A percentile compares a stretch with the other conserved stretches of the same genome.
phyloP scores from a whole-genome alignment of 2,888 invertebrate species.

The Incurvaria masculella region DNA sequence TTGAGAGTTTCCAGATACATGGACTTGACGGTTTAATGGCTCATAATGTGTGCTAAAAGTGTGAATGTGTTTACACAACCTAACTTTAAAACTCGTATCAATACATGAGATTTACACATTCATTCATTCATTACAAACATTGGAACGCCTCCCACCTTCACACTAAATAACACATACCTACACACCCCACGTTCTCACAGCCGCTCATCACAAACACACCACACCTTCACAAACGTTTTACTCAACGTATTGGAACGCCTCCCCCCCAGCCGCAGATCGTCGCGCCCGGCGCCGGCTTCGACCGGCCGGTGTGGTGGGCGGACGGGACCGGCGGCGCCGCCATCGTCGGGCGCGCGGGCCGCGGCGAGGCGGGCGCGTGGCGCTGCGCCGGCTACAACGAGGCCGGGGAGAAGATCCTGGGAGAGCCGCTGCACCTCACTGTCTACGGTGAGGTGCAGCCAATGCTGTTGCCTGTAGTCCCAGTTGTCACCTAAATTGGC shows the following conservation, averaged over 20 bases:
- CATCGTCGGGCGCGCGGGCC: conserved; percentile 37
- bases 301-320: conserved; percentile 27
- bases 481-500: too few species aligned
- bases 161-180: background rate
- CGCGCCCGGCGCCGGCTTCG: conserved; percentile 16
- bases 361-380: conserved; percentile 70
- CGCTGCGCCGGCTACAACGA: conserved; percentile 64
- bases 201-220: background rate
- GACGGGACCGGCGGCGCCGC: conserved; percentile 22
- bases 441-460: conserved; percentile 62
- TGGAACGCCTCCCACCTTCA: background rate
- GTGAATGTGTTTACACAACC: too few species aligned
- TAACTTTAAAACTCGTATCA: too few species aligned
- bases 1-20: too few species aligned
- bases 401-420: conserved; percentile 61
- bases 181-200: background rate
- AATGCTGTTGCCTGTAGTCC: too few species aligned
- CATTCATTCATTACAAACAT: conserved; percentile 8
- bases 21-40: too few species aligned
- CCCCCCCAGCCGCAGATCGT: background rate
- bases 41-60: too few species aligned
- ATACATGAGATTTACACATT: conserved; percentile 6
- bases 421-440: conserved; percentile 62
- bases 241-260: background rate
- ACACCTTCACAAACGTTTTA: background rate